Conservation (phyloP, 1,140 invertebrate species). For the Orchesella cincta region DNA sequence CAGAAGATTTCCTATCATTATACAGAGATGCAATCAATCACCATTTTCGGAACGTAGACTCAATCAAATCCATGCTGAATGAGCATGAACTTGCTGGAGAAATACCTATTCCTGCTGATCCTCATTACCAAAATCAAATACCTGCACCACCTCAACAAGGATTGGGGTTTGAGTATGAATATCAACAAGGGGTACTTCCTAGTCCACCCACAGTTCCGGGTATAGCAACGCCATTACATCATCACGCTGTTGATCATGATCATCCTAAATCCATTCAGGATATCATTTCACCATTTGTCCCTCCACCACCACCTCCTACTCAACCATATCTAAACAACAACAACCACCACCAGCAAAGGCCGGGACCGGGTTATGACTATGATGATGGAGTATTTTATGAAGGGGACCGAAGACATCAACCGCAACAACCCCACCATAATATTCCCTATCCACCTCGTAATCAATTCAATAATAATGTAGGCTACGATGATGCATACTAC, state of each 20-base stretch:
- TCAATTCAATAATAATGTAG: neutral
- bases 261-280: constrained; percentile 48
- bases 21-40: constrained; percentile 26
- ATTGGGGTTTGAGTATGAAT: neutral
- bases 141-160: neutral
- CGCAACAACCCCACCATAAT: constrained; percentile 1
- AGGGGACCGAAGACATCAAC: constrained; percentile 1
- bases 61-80: neutral
- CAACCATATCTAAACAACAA: neutral
- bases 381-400: neutral
- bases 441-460: neutral
- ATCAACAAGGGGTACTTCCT: neutral
- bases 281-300: constrained; percentile 30
- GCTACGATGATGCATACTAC: neutral
- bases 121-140: too few species aligned
- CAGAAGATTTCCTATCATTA: constrained; percentile 17
- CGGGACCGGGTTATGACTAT: too few species aligned
- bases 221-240: neutral
- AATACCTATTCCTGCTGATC: neutral
- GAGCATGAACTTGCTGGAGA: neutral
- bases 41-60: constrained; percentile 19
- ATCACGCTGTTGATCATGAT: neutral
- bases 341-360: neutral
- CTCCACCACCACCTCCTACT: neutral
- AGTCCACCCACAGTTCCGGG: constrained; percentile 1